Percentiles rank a stretch among this genome's conserved stretches.
These are phyloP conservation scores for Augochlora pura DNA, from an alignment of 1,140 invertebrate genomes.

Conservation along the genomic window DNA sequence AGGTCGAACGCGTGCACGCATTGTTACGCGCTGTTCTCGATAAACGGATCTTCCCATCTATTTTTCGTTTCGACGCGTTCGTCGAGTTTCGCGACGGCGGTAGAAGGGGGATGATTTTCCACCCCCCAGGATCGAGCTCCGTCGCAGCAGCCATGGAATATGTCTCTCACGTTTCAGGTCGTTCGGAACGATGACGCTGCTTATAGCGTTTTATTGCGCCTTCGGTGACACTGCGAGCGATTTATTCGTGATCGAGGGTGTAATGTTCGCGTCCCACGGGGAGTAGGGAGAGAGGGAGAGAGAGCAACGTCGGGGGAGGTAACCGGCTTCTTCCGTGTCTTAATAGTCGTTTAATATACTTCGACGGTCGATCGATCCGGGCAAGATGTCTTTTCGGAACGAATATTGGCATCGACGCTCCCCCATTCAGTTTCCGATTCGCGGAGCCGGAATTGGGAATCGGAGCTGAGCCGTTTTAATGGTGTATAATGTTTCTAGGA, in stretches of 20 bases:
- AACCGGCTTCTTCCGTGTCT: no score
- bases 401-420: no score
- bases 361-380: no score
- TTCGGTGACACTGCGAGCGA: not conserved
- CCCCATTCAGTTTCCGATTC: no score
- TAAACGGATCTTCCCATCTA: constrained; percentile 19
- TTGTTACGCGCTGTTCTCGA: constrained; percentile 24
- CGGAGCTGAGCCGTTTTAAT: no score
- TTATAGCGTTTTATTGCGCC: constrained; percentile 41
- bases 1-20: not conserved
- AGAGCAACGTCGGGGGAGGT: no score
- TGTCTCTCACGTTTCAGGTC: constrained; percentile 2
- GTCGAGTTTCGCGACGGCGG: not conserved
- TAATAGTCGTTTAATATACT: no score
- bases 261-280: no score
- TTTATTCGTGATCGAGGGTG: constrained; percentile 12
- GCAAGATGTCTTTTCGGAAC: no score
- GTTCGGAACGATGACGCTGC: constrained; percentile 19
- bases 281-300: no score
- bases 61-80: not conserved
- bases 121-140: not conserved
- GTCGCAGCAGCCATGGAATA: constrained; percentile 6
- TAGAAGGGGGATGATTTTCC: no score
- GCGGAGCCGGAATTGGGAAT: no score
- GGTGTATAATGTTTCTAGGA: not conserved